Percentiles rank a stretch among this genome's conserved stretches.
Conservation (phyloP, 2,797 vertebrate species). For the Oceanodroma leucorhoa region DNA sequence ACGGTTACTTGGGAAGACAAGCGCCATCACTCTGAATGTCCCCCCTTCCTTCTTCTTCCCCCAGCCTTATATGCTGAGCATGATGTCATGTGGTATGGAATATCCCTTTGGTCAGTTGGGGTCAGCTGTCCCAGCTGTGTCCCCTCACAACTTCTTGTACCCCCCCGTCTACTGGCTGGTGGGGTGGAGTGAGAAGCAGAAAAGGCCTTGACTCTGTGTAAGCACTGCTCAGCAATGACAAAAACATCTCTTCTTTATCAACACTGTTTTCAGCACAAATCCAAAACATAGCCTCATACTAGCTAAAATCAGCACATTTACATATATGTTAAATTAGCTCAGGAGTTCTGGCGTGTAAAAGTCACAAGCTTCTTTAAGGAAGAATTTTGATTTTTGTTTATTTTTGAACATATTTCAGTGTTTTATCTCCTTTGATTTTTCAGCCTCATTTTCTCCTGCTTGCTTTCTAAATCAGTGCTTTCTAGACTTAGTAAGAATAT, state of each 20-base stretch:
- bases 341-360: neutral
- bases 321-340: neutral
- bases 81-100: neutral
- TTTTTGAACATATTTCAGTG: neutral
- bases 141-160: neutral
- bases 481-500: neutral
- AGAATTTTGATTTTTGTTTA: neutral
- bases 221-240: neutral
- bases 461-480: neutral
- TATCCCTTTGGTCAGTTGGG: neutral
- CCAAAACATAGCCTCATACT: too few relatives aligned
- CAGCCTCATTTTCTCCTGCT: neutral
- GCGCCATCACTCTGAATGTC: rapidly evolving
- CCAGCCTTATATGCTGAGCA: neutral
- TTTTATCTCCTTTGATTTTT: neutral
- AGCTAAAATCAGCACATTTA: neutral
- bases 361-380: neutral
- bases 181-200: neutral
- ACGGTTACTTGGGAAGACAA: neutral
- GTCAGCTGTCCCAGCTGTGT: neutral
- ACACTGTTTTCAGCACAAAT: too few relatives aligned
- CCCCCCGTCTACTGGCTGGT: neutral
- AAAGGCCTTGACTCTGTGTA: neutral
- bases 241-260: too few relatives aligned
- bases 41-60: neutral